A percentile compares a stretch with the other conserved stretches of the same genome.
phyloP scores from a whole-genome alignment of 92 coral and sea anemone species.

The Ricordea florida region DNA sequence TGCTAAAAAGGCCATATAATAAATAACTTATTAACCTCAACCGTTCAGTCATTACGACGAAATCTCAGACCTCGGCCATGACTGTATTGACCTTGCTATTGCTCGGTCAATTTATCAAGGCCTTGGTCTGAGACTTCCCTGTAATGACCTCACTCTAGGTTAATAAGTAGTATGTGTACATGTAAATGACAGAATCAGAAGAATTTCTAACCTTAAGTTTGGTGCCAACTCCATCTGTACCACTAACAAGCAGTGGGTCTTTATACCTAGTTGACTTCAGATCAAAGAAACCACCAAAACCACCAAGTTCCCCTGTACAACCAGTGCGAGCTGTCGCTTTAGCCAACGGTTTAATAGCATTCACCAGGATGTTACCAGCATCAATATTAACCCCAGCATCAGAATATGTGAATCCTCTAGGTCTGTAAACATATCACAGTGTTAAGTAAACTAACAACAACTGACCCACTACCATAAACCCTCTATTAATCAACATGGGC shows the following conservation, averaged over 20 bases:
- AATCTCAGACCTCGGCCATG: no score
- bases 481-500: no score
- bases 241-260: conserved; percentile 94
- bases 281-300: conserved; percentile 97
- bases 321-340: conserved; percentile 81
- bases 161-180: no score
- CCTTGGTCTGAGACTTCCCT: no score
- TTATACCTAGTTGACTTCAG: conserved; percentile 81
- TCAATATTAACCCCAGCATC: conserved; percentile 89
- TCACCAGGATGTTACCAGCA: conserved; percentile 82
- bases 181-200: background rate
- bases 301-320: conserved; percentile 84
- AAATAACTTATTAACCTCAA: no score
- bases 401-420: conserved; percentile 58
- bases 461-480: no score
- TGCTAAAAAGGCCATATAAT: no score
- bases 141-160: no score
- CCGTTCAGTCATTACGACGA: no score
- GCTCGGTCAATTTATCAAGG: no score
- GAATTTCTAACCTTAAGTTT: conserved; percentile 72
- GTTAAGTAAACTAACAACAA: no score
- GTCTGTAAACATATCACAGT: conserved; percentile 18
- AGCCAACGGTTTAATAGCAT: conserved; percentile 90
- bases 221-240: conserved; percentile 98
- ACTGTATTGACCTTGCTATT: no score